Conservation (phyloP, 2,797 vertebrate genomes). For the Lates japonicus region DNA sequence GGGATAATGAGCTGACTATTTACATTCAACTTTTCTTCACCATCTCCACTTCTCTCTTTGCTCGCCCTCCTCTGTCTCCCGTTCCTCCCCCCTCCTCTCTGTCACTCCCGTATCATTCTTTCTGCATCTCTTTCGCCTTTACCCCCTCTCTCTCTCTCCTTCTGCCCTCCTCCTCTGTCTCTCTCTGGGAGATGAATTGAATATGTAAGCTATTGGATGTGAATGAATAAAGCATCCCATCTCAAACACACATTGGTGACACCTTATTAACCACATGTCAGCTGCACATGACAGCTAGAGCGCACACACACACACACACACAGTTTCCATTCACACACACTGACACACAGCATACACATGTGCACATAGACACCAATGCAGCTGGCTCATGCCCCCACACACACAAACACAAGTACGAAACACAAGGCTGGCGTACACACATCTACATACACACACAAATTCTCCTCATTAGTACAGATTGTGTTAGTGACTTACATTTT, state of each 20-base stretch:
- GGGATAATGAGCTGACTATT: conserved; percentile 80
- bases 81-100: conserved; percentile 27
- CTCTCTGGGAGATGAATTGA: conserved; percentile 80
- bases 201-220: conserved; percentile 82
- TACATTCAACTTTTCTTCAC: conserved; percentile 74
- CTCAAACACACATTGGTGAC: conserved; percentile 85
- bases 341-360: conserved; percentile 18
- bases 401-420: conserved; percentile 15
- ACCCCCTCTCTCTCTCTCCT: conserved; percentile 14
- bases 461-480: conserved; percentile 69
- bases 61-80: conserved; percentile 7
- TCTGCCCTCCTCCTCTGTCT: conserved; percentile 35
- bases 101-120: conserved; percentile 62
- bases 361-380: conserved; percentile 41
- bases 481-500: conserved; percentile 51
- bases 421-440: conserved; percentile 12
- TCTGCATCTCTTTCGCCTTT: conserved; percentile 57
- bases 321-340: conserved; percentile 39
- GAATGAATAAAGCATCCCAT: conserved; percentile 84
- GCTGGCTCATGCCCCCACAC: conserved; percentile 6
- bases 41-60: conserved; percentile 44
- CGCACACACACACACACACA: conserved; percentile 18
- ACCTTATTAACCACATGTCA: conserved; percentile 87
- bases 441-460: conserved; percentile 31
- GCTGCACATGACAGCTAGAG: conserved; percentile 81